These are phyloP conservation scores for Clitarchus hookeri DNA, from an alignment of 2,888 invertebrate genomes.

Conservation along the genomic window DNA sequence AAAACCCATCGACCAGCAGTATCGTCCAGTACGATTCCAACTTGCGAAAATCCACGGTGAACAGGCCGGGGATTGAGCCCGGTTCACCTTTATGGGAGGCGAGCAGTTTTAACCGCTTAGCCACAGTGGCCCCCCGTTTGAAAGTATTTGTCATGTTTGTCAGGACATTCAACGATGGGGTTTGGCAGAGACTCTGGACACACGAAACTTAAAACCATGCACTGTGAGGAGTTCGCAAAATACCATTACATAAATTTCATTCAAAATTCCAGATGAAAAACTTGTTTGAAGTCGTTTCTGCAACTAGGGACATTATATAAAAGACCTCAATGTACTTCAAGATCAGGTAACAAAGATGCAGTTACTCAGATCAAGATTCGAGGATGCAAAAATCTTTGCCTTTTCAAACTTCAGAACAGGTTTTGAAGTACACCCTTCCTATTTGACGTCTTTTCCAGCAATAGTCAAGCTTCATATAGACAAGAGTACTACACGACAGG, in stretches of 20 bases:
- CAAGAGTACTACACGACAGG: background rate
- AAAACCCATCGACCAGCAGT: no score
- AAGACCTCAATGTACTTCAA: background rate
- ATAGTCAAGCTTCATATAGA: background rate
- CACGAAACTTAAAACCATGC: background rate
- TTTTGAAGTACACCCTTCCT: slow-evolving; percentile 5
- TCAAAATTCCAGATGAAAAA: background rate
- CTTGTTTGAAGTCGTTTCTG: background rate
- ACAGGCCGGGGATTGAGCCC: no score
- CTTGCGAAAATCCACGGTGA: no score
- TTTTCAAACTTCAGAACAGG: background rate
- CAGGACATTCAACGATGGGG: background rate
- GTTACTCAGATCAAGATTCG: background rate
- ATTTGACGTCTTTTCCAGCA: background rate
- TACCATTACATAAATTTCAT: background rate
- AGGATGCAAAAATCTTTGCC: background rate
- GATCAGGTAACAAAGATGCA: background rate
- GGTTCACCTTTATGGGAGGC: no score
- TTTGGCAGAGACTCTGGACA: background rate
- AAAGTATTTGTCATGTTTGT: background rate
- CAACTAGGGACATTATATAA: background rate
- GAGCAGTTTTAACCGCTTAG: no score
- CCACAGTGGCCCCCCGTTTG: no score
- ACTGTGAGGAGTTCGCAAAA: background rate
- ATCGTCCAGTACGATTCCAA: no score